Evolutionary conservation across 2,888 invertebrate species (phyloP), one percentile per base, ranked within the genome.

Genomic region (Drosophila neotestacea): DNA sequence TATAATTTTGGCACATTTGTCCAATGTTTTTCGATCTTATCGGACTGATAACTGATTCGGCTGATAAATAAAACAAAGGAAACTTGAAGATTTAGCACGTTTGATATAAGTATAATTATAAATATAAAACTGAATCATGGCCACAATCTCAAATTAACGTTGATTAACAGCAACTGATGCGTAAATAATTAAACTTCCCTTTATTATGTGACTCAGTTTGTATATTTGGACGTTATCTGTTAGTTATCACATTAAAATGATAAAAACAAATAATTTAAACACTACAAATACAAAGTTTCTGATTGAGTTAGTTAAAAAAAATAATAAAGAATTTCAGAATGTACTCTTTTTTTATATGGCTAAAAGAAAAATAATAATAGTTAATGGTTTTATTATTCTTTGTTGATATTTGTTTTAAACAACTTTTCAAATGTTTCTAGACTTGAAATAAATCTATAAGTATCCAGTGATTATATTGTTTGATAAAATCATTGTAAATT

Each of bases 11-110:
- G 34, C 44, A 39, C 44, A 50, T 39, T 64, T 50, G 42, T 16
- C 27, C 30, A 42, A 44, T 41, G 16, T 9, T 34, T 32, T 51
- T n/a, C 22, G 44, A 51, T 56, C 13, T 70, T 38, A 50, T 64
- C 50, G 13, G 11, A 10, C 44, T 55, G 64, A 64, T 70, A 64
- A 41, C 44, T 30, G 41, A 36, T 41, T 9, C 6, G 11, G 22
- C 44, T 63, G 63, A 63, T 67, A 38, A 63, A 27, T 11, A 44
- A 42, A 52, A 64, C 58, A 58, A 70, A 50, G 54, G 32, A n/a
- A 42, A 10, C 10, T 9, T 32, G 2, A 36, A 48, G 54, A 44
- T 63, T 44, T 50, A 38, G 50, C 62, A 52, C 47, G 27, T 52
- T 52, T 50, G 22, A 11, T 32, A 7, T 4, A 58, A 39, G 10